Percentiles rank a stretch among this genome's conserved stretches.
Conservation (phyloP, 2,113 vertebrate genomes). For the Toxostoma redivivum region DNA sequence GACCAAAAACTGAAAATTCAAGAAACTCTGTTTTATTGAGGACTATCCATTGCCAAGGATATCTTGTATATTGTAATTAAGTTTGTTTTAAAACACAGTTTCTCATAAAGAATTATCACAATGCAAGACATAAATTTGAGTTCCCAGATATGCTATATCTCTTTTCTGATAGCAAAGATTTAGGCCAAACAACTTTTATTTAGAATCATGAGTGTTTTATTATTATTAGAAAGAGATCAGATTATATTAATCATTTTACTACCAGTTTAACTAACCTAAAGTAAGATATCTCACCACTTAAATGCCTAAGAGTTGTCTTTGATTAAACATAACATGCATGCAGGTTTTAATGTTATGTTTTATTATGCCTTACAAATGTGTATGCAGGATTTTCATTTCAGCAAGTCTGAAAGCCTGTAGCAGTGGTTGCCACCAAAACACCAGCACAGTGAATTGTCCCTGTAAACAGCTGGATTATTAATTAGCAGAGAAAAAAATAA, state of each 20-base stretch:
- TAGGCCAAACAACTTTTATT: conserved; percentile 68
- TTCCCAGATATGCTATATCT: conserved; percentile 59
- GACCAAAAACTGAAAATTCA: conserved; percentile 67
- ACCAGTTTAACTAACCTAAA: conserved; percentile 66
- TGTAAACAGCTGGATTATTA: conserved; percentile 74
- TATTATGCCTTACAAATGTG: conserved; percentile 58
- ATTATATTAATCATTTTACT: conserved; percentile 62
- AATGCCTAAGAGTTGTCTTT: conserved; percentile 65
- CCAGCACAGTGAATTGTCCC: conserved; percentile 69
- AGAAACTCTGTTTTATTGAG: conserved; percentile 73
- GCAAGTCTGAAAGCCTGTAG: conserved; percentile 65
- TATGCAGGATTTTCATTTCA: conserved; percentile 63
- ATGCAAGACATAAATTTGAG: conserved; percentile 67
- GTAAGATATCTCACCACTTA: conserved; percentile 68
- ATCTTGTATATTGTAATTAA: conserved; percentile 50
- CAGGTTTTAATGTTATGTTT: conserved; percentile 66
- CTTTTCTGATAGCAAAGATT: conserved; percentile 68
- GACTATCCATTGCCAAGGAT: conserved; percentile 72
- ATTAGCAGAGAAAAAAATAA: conserved; percentile 24
- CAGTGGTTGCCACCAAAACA: conserved; percentile 65
- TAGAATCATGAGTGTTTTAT: conserved; percentile 60
- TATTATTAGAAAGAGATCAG: conserved; percentile 67
- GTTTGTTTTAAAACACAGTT: conserved; percentile 70
- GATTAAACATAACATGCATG: conserved; percentile 70
- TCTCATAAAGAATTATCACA: conserved; percentile 69